Evolutionary conservation across 2,113 vertebrate genomes (phyloP).

Genomic region (Lates calcarifer): DNA sequence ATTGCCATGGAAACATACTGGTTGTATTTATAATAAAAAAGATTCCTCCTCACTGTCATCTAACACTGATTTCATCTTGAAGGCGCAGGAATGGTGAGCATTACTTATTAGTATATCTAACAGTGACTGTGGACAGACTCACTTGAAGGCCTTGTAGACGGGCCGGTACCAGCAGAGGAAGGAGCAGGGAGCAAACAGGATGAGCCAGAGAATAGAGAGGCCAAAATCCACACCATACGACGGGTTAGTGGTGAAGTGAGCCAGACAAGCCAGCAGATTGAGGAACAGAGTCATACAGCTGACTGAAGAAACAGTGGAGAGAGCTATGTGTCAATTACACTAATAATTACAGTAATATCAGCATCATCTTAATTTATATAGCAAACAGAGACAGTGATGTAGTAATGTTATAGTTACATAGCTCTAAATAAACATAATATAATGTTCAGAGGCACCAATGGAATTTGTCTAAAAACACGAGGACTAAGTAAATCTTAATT

Average conservation of each 20-base stretch:
- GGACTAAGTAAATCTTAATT: no score
- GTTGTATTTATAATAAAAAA: not conserved
- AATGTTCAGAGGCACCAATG: no score
- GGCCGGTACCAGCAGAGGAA: slow-evolving; percentile 99
- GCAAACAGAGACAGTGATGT: not conserved
- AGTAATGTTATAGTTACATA: not conserved
- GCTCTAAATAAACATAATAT: not conserved
- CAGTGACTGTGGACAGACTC: slow-evolving; percentile 61
- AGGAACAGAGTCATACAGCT: slow-evolving; percentile 92
- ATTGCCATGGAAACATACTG: not conserved
- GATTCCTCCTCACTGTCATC: no score
- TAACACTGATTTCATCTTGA: not conserved
- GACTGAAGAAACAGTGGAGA: slow-evolving; percentile 73
- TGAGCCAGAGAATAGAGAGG: slow-evolving; percentile 93
- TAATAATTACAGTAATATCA: not conserved
- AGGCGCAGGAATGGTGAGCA: not conserved
- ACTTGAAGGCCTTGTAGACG: slow-evolving; percentile 98
- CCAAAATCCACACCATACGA: slow-evolving; percentile 90
- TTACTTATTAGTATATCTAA: not conserved
- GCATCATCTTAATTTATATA: not conserved
- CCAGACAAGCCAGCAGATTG: slow-evolving; percentile 95
- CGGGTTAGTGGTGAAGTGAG: slow-evolving; percentile 80
- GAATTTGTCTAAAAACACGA: not conserved
- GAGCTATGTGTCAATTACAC: not conserved
- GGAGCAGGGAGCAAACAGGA: slow-evolving; percentile 95